Percentiles rank a stretch among this genome's conserved stretches.
phyloP scores from a whole-genome alignment of 2,888 invertebrate species.

The Xylota sylvarum region DNA sequence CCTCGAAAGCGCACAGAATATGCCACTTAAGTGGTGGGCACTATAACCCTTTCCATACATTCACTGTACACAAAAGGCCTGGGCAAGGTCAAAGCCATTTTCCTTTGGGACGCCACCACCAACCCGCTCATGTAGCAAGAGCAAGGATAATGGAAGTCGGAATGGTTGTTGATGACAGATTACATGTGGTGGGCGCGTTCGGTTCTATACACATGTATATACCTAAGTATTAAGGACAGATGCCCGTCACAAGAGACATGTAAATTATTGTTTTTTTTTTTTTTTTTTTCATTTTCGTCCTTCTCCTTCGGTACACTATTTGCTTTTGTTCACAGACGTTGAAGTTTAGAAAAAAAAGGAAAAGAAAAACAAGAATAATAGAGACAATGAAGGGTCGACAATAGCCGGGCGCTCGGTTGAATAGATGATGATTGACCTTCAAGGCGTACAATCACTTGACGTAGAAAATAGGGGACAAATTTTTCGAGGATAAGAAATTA shows the following conservation, averaged over 20 bases:
- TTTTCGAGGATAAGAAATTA: slow-evolving; percentile 26
- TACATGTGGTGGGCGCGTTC: slow-evolving; percentile 35
- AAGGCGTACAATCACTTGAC: slow-evolving; percentile 19
- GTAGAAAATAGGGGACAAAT: slow-evolving; percentile 7
- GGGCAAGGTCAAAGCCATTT: slow-evolving; percentile 61
- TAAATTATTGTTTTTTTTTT: slow-evolving; percentile 31
- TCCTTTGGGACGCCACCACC: slow-evolving; percentile 8
- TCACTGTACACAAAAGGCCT: slow-evolving; percentile 27
- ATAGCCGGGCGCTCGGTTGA: slow-evolving; percentile 22
- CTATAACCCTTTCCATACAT: background rate
- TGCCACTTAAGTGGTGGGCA: slow-evolving; percentile 32
- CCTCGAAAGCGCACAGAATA: slow-evolving; percentile 48
- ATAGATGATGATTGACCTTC: slow-evolving; percentile 46
- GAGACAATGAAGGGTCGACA: slow-evolving; percentile 29
- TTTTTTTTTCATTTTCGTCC: background rate
- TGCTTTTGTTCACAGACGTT: slow-evolving; percentile 25
- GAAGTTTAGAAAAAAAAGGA: background rate
- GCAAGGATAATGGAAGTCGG: slow-evolving; percentile 47
- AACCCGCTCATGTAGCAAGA: slow-evolving; percentile 7
- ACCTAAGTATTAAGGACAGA: slow-evolving; percentile 2
- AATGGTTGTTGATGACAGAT: slow-evolving; percentile 66
- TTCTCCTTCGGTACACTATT: slow-evolving; percentile 28
- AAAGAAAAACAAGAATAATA: slow-evolving; percentile 9
- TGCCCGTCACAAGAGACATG: slow-evolving; percentile 40
- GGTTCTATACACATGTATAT: background rate